Base-by-base conservation (phyloP, 2,888 invertebrate genomes). In the Diarsia dahlii region DNA sequence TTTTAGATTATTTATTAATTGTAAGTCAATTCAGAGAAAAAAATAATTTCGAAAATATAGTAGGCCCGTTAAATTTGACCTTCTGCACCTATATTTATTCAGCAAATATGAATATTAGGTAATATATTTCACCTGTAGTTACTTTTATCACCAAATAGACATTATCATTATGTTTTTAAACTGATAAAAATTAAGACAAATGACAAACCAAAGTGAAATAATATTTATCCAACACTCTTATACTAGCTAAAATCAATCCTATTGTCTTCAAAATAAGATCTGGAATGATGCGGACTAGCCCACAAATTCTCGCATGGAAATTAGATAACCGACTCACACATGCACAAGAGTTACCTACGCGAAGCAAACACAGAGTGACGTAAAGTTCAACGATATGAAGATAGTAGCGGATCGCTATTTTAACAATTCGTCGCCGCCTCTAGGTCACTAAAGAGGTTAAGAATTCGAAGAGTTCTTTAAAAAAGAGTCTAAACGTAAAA, bases 361-460 rank as follows among this genome's bases (percentile, higher is more conserved):
- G 28, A 46, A 56, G 71, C 50, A 66, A 34, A 79, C 66, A 52
- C 66, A 52, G 64, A 56, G 63, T 77, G 78, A 79, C 85, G 87
- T 85, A 69, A 80, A 77, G 81, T 85, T 85, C 70, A 85, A 63
- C 68, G 76, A 69, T 77, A 60, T 80, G 87, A 88, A 88, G 52
- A 80, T 85, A 88, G 87, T 20, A 34, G 74, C 84, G 67, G 71
- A 82, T 69, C 65, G 70, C 50, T 84, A 73, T 82, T 84, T 71
- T 84, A 86, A 76, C 69, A 66, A 74, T 82, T 68, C 79, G 65
- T 74, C 39, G 5, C 8, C 65, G 76, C 62, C 34, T 78, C 62
- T 80, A 64, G 87, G 74, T 77, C 71, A 75, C 63, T 64, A 50
- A 56, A 71, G 78, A 88, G 87, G 88, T 88, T 88, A 88, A 76